Conservation (phyloP, 2,113 vertebrate genomes). For the Lota lota region DNA sequence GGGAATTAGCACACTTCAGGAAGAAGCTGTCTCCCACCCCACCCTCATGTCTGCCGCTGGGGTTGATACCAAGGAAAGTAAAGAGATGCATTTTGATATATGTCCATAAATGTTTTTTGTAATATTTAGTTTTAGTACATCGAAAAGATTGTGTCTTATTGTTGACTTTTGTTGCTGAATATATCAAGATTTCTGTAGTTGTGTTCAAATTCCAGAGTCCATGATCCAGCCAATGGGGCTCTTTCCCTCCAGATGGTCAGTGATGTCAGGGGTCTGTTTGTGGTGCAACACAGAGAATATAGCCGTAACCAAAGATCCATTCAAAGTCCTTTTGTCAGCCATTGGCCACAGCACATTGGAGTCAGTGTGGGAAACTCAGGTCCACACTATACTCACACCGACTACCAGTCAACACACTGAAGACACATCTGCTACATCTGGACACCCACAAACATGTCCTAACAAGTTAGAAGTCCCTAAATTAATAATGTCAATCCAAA, state of each 20-base stretch:
- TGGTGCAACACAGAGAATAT: constrained; percentile 24
- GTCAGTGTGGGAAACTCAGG: constrained; percentile 47
- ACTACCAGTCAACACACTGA: constrained; percentile 4
- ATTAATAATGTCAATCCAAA: background rate
- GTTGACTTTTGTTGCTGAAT: background rate
- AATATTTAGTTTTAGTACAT: background rate
- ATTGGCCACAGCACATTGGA: constrained; percentile 37
- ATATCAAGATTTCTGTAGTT: background rate
- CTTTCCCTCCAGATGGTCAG: constrained; percentile 54
- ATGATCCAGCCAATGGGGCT: constrained; percentile 11
- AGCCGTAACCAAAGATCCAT: constrained; percentile 38
- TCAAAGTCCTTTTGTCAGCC: constrained; percentile 32
- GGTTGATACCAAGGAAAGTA: background rate
- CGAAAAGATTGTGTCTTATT: background rate
- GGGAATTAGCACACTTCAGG: constrained; percentile 21
- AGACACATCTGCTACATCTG: constrained; percentile 30
- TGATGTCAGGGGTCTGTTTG: constrained; percentile 31
- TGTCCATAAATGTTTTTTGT: background rate
- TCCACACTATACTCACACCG: constrained; percentile 37
- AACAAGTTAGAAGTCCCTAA: background rate
- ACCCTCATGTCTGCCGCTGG: background rate
- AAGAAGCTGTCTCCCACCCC: background rate
- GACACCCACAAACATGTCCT: constrained; percentile 1
- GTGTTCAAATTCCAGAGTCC: background rate
- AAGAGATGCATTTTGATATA: background rate